A percentile compares a stretch with the other conserved stretches of the same genome.
Evolutionary conservation across 1,140 invertebrate species (phyloP).

Genomic region (Trichonephila clavipes): DNA sequence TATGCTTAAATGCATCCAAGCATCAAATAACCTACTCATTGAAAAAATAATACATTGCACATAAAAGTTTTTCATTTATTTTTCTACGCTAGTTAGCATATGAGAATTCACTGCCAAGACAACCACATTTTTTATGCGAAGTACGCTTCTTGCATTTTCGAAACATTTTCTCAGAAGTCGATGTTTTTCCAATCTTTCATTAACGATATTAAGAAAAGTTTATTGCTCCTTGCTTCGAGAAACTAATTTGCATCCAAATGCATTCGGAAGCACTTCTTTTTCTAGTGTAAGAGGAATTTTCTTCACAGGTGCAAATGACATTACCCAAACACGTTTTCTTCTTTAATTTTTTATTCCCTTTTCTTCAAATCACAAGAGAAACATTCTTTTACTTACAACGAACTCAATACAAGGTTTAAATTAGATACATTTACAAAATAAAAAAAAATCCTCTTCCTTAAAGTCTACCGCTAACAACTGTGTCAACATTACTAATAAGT

Average conservation of each 20-base stretch:
- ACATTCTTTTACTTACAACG: not conserved
- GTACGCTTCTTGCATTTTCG: not conserved
- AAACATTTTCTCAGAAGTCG: not conserved
- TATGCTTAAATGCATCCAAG: too few relatives aligned
- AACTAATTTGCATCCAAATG: constrained; percentile 47
- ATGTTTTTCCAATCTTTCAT: not conserved
- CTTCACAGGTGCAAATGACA: not conserved
- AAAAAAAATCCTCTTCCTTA: not conserved
- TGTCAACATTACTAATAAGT: constrained; percentile 3
- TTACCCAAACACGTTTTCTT: not conserved
- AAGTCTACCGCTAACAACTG: not conserved
- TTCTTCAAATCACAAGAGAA: not conserved
- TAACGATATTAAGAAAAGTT: constrained; percentile 14
- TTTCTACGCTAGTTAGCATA: too few relatives aligned
- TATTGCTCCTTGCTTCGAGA: constrained; percentile 20
- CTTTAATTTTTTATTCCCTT: not conserved
- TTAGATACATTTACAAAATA: not conserved
- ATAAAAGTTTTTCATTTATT: too few relatives aligned
- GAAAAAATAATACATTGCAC: too few relatives aligned
- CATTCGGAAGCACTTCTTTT: not conserved
- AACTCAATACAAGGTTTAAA: not conserved
- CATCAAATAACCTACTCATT: too few relatives aligned
- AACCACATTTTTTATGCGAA: too few relatives aligned
- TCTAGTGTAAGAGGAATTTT: not conserved
- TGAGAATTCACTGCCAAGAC: too few relatives aligned